These are phyloP conservation scores for Drosophila pruinosa DNA, from an alignment of 1,140 invertebrate species.

Conservation along the genomic window DNA sequence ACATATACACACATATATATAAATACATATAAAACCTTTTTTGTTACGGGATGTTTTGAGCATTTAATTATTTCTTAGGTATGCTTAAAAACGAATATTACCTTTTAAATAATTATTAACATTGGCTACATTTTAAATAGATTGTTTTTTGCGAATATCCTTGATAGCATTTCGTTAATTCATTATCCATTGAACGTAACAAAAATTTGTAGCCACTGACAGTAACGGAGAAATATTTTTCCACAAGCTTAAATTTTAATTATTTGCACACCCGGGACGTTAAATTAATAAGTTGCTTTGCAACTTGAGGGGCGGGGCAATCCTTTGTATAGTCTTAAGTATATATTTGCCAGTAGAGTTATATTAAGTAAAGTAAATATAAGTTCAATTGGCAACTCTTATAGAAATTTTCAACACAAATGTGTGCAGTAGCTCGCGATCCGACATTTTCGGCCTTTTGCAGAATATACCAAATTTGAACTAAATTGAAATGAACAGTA, in stretches of 20 bases:
- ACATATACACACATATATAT: neutral
- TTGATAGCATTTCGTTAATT: neutral
- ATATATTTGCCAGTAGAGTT: neutral
- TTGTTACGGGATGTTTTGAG: conserved; percentile 19
- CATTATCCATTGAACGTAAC: neutral
- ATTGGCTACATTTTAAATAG: conserved; percentile 8
- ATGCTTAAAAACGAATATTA: conserved; percentile 1
- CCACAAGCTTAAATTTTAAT: neutral
- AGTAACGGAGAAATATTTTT: neutral
- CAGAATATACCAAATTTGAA: conserved; percentile 64
- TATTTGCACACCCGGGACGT: neutral
- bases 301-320: neutral
- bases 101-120: no score
- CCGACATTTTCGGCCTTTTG: conserved; percentile 53
- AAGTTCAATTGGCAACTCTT: neutral
- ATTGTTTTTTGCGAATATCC: neutral
- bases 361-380: no score
- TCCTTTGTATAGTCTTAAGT: neutral
- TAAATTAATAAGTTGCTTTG: neutral
- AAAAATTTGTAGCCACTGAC: neutral
- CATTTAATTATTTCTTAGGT: neutral
- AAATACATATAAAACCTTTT: neutral
- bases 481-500: conserved; percentile 57
- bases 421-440: conserved; percentile 21
- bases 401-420: neutral